Evolutionary conservation across 2,797 vertebrate genomes (phyloP), one percentile per base, ranked within the genome.

Genomic region (Etheostoma nigrum): DNA sequence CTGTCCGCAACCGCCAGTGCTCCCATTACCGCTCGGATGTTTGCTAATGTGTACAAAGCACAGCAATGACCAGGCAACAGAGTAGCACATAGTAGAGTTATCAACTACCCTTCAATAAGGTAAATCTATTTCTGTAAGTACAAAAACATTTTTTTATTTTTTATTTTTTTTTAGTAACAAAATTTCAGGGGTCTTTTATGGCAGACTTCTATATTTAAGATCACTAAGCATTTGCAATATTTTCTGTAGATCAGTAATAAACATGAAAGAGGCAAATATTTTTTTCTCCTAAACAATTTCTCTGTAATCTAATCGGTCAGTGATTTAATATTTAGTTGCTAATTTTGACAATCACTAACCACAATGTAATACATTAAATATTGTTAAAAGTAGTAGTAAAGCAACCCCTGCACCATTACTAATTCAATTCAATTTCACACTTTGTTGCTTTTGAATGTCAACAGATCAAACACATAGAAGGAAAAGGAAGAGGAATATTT

Each of bases 401-500:
- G 15, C 14, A n/a, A 23, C 15, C 16, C 2, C 15, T 49, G 4
- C 6, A 27, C n/a, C 13, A 52, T 57, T 40, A 14, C 51, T 47
- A 23, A 27, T 53, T 63, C 11, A 8, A 7, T 27, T 67, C 16
- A 45, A 58, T 21, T n/a, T 67, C 8, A 36, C 27, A 48, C 12
- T 16, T 54, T 36, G 12, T 69, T 52, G 33, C 1, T 60, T 76
- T 67, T 72, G 1, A 18, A 42, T 72, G 55, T 61, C 33, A 4
- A 75, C 90, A 99, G 98, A 94, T 98, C 7, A 96, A 96, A 90
- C 86, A 96, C 80, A 97, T 97, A 0, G 96, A 97, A 4, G 96
- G 96, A 57, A 99, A 99, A 91, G 98, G 98, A 78, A 92, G 97
- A 89, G 98, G 97, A 0, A 94, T 99, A 36, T 97, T 98, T 19